Base-by-base conservation (phyloP, 23 tunicate genomes). In the Halocynthia roretzi region DNA sequence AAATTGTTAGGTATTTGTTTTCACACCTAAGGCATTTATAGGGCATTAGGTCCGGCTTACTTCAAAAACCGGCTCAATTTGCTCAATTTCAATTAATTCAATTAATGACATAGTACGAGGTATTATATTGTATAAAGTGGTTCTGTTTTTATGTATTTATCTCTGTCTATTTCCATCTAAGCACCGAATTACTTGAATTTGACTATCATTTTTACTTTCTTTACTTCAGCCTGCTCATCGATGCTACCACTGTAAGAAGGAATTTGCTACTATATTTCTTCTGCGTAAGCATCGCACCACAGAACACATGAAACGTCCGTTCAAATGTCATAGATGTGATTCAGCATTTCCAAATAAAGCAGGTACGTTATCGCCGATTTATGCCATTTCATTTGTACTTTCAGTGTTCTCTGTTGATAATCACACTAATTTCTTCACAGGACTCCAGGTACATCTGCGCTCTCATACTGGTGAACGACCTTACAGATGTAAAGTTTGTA, bases 321-420 rank as follows among this genome's bases (percentile, higher is more conserved):
- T 52, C 56, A 20, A 64, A 50, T 74, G 78, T 18, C 78, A 74
- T 56, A 8, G 55, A 14, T 81, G 85, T 68, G 61, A 81, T 11
- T 71, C 85, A 57, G 71, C 78, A 48, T 81, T 81, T 71, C 85
- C 85, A 6, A 81, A 72, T 31, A 81, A 71, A 81, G 85, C 85
- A 71, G 85, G 85, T 81, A 31, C 9, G 51, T 48, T 23, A 56
- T 65, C 0, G 64, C 17, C 64, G 64, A 60, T 15, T 18, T 60
- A 60, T 60, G 17, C 1, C 64, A 60, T n/a, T 18, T 2, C 70
- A 9, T 10, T 15, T 15, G 14, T 65, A 20, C 70, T 65, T 65
- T 9, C 19, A 65, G 5, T 20, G 19, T 65, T 65, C 22, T 65
- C 17, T 58, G 63, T 58, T 58, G 63, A 58, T 58, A 58, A 58